Conservation (phyloP, 2,113 vertebrate genomes). For the Octodon degus region DNA sequence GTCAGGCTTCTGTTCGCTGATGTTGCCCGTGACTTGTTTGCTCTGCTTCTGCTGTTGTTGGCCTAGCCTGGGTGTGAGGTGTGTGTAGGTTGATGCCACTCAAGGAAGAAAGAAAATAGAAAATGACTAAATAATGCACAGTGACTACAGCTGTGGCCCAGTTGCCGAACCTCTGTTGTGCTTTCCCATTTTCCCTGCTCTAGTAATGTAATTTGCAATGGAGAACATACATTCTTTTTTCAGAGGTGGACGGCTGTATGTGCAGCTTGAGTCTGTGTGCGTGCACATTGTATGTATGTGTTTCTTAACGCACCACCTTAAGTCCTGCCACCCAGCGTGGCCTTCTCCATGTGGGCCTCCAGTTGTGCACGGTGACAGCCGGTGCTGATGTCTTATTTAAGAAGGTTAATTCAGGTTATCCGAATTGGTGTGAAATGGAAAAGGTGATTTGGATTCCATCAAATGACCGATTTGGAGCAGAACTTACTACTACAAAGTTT, state of each 20-base stretch:
- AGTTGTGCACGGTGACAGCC: conserved; percentile 6
- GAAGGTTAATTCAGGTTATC: not conserved
- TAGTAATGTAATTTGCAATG: not conserved
- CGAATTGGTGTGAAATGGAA: not conserved
- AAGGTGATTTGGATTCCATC: not conserved
- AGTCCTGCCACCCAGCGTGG: not conserved
- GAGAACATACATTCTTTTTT: not conserved
- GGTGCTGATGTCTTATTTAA: not conserved
- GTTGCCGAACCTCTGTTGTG: not conserved
- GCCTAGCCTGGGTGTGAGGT: not conserved
- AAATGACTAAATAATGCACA: not conserved
- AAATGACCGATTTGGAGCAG: not conserved
- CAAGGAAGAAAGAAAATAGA: not conserved
- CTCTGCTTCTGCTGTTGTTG: not conserved
- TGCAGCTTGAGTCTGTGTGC: not conserved
- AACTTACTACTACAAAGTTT: not conserved
- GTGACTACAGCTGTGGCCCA: not conserved
- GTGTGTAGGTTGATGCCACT: not conserved
- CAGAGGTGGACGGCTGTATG: not conserved
- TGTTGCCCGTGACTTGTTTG: not conserved
- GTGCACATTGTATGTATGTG: not conserved
- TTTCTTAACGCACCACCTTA: not conserved
- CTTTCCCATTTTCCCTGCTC: not conserved
- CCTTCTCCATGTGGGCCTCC: not conserved
- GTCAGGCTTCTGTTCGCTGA: not conserved